Percentiles rank a stretch among this genome's conserved stretches.
Conservation (phyloP, 2,797 vertebrate genomes). For the Enteromius unitaeniatus region DNA sequence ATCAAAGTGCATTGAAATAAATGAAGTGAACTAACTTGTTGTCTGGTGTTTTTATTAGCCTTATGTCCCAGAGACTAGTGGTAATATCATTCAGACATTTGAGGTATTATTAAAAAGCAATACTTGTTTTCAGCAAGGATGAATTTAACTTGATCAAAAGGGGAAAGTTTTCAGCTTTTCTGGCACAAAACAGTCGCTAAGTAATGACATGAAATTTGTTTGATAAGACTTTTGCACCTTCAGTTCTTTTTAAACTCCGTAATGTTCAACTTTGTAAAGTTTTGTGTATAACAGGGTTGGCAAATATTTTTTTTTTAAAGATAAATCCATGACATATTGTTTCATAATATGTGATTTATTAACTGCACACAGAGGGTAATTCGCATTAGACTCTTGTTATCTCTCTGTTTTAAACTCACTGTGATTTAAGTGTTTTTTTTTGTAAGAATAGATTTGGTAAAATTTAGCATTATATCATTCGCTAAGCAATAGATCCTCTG, state of each 20-base stretch:
- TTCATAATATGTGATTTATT: slow-evolving; percentile 19
- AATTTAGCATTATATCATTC: not conserved
- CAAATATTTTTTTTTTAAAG: not conserved
- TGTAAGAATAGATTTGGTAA: not conserved
- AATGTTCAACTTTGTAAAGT: not conserved
- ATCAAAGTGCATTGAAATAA: slow-evolving; percentile 50
- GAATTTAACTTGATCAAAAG: not conserved
- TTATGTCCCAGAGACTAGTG: not conserved
- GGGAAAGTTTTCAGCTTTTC: not conserved
- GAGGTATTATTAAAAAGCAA: not conserved
- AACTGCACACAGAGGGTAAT: not conserved
- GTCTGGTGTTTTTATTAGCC: slow-evolving; percentile 7
- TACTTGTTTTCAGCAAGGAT: not conserved
- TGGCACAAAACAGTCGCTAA: not conserved
- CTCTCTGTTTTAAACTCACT: not conserved
- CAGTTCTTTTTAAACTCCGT: not conserved
- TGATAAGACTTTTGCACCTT: not conserved
- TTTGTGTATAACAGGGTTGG: not conserved
- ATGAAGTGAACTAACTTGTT: slow-evolving; percentile 5
- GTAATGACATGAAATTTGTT: not conserved
- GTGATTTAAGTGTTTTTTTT: not conserved
- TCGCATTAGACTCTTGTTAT: not conserved
- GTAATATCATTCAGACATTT: not conserved
- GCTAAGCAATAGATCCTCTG: not conserved
- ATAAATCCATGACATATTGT: not conserved